Evolutionary conservation across 2,113 vertebrate genomes (phyloP), one percentile per base, ranked within the genome.

Genomic region (Maccullochella peelii): DNA sequence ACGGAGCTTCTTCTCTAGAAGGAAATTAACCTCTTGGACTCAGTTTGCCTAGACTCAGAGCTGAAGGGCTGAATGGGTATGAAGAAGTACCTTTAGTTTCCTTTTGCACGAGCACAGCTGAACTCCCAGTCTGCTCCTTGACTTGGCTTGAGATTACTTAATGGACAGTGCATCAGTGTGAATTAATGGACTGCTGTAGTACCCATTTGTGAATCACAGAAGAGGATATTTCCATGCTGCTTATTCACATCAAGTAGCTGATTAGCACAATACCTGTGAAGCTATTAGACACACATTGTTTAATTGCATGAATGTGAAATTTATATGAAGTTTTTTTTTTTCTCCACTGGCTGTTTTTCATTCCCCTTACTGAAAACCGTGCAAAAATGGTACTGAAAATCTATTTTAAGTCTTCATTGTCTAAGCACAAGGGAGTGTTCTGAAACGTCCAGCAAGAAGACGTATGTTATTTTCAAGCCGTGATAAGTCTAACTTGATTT

Each of bases 381-480:
- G 33, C 57, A 47, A 33, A 61, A 18, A 21, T 47, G 0, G 57
- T 23, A 40, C 8, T 42, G 8, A 23, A 59, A 58, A 8, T 67
- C 10, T 50, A 67, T 16, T 73, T 61, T 2, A 52, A 8, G 44
- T 25, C 9, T 62, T 69, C 9, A n/a, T 21, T 71, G 16, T 57
- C 18, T 66, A 11, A 77, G 66, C 83, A 23, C 15, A 38, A 62
- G 5, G 47, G 14, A 23, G 30, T 25, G 30, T 44, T 59, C 65
- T 42, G n/a, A 80, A 66, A 80, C 16, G 59, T 73, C 25, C 23
- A n/a, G 11, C 11, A n/a, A 49, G 44, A 40, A 66, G 30, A 78
- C 0, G 1, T 10, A 40, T 73, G 62, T 36, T 44, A 18, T 47
- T 65, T 70, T 36, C 38, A 66, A 65, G n/a, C 16, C 2, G 1